phyloP scores from a whole-genome alignment of 2,797 vertebrate genomes.

The Fratercula arctica region DNA sequence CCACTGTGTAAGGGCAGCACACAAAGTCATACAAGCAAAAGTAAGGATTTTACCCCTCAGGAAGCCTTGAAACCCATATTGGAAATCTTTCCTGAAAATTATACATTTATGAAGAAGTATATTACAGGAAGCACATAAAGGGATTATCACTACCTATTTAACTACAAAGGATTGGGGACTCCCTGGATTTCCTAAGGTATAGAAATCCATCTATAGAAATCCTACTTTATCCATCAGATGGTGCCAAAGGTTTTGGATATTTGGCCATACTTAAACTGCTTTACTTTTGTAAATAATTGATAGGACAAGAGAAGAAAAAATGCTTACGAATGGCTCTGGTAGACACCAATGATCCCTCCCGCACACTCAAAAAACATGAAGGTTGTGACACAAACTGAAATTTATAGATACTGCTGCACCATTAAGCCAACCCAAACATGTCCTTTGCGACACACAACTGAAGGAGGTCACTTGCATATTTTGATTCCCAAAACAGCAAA shows the following conservation, averaged over 20 bases:
- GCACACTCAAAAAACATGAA: conserved; percentile 18
- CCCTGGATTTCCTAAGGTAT: not conserved
- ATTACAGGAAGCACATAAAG: not conserved
- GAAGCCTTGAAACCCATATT: not conserved
- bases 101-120: not conserved
- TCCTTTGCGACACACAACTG: not conserved
- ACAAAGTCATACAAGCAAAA: not conserved
- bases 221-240: not conserved
- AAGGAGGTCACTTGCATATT: conserved; percentile 27
- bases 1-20: not conserved
- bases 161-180: not conserved
- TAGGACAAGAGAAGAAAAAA: conserved; percentile 22
- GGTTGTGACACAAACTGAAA: conserved; percentile 48
- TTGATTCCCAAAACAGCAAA: not conserved
- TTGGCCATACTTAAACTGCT: not conserved
- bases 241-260: conserved; percentile 27
- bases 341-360: not conserved
- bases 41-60: not conserved
- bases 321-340: not conserved
- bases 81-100: not conserved
- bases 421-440: conserved; percentile 55
- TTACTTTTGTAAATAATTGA: conserved; percentile 43
- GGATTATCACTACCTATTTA: not conserved
- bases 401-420: conserved; percentile 8
- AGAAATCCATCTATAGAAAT: not conserved